Evolutionary conservation across 2,888 invertebrate genomes (phyloP), one percentile per base, ranked within the genome.

Genomic region (Cactoblastis cactorum): DNA sequence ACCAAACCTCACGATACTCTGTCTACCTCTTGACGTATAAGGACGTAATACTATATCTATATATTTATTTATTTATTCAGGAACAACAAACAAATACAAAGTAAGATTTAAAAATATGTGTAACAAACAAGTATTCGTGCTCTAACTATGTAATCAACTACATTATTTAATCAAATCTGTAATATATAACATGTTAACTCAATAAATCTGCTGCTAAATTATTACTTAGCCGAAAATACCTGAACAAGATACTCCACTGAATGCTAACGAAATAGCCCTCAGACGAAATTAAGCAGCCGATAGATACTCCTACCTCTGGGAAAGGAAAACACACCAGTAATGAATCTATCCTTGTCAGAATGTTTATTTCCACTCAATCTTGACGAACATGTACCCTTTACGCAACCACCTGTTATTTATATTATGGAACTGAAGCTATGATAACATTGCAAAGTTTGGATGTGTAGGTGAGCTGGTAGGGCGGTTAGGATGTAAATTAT

Each of bases 341-440:
- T 34, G 41, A 34, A 47, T 41, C 19, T 15, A 41, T 34, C 39
- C 39, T 47, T 39, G 39, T 39, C 34, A 39, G 39, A 35, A 33
- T 32, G 33, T 24, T 39, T 39, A 51, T 51, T 24, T 33, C 39
- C 22, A 37, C 47, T 47, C 37, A 47, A 47, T 47, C 47, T 47
- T 37, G 28, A 19, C 28, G 22, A 28, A 28, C 47, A 24, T 43
- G 49, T 39, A 49, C 49, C 47, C 47, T 47, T 47, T 47, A 14
- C 47, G 47, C 47, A 49, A 32, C 49, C 50, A 59, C 53, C 52
- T 63, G 57, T 62, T 60, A 62, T 65, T 58, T 55, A 53, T 59
- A 56, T 58, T 56, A 52, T 58, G 51, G 52, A 37, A 61, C 57
- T 59, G 55, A 50, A 63, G 64, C 59, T 59, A 58, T 53, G 58